A percentile compares a stretch with the other conserved stretches of the same genome.
These are phyloP conservation scores for Lophotriccus pileatus DNA, from an alignment of 2,797 vertebrate species.

Conservation along the genomic window DNA sequence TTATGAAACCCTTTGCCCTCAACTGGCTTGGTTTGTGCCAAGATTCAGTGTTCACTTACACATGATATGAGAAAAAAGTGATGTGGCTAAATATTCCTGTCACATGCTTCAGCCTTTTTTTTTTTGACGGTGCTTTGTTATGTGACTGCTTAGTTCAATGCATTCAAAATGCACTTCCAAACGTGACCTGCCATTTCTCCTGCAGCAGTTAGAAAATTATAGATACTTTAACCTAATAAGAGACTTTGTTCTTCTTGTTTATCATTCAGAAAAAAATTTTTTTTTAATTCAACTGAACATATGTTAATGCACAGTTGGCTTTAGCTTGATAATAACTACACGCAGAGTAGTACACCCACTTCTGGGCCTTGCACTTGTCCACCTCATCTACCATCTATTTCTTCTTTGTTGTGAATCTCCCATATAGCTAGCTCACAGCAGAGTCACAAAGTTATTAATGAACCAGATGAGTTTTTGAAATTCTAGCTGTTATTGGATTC, in stretches of 20 bases:
- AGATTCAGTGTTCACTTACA: not conserved
- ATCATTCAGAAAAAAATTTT: not conserved
- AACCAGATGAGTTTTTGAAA: not conserved
- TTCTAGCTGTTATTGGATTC: not conserved
- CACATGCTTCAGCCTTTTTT: not conserved
- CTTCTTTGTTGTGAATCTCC: not conserved
- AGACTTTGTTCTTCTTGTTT: not conserved
- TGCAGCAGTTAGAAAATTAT: not conserved
- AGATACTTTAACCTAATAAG: not conserved
- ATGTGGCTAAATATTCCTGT: not conserved
- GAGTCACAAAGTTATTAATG: not conserved
- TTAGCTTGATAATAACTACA: not conserved
- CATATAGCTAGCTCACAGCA: not conserved
- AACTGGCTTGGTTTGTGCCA: not conserved
- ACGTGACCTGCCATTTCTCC: not conserved
- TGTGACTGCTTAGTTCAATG: not conserved
- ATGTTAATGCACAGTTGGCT: not conserved
- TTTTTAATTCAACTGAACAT: not conserved
- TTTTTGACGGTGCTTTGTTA: not conserved
- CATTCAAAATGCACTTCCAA: not conserved
- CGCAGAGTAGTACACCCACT: not conserved
- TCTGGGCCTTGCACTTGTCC: not conserved
- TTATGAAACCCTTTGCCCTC: not conserved
- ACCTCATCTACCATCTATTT: not conserved
- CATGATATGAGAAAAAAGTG: not conserved